phyloP scores from a whole-genome alignment of 2,797 vertebrate species.

The Spatula versicolor region DNA sequence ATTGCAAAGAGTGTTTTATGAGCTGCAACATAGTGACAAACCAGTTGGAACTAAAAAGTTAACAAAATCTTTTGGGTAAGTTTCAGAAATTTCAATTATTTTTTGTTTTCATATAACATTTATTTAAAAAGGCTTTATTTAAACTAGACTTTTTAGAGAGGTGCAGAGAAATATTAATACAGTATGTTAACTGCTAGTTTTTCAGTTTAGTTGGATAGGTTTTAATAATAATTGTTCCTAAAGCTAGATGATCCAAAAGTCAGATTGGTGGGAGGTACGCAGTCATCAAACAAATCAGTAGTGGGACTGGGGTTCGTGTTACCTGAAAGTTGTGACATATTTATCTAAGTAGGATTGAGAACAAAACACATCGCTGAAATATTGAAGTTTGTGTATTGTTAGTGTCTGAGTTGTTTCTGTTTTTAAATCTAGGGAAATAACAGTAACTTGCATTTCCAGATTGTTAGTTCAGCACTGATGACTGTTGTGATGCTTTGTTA shows the following conservation, averaged over 20 bases:
- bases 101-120: neutral
- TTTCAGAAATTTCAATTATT: neutral
- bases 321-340: neutral
- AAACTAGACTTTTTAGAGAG: neutral
- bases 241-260: neutral
- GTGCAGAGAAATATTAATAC: neutral
- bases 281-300: neutral
- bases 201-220: neutral
- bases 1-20: slow-evolving; percentile 97
- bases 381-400: neutral
- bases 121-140: neutral
- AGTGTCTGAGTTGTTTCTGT: neutral
- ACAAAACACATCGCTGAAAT: neutral
- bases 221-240: neutral
- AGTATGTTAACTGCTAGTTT: neutral
- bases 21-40: slow-evolving; percentile 98
- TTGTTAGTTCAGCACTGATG: neutral
- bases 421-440: neutral
- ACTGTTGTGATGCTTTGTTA: neutral
- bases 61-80: slow-evolving; percentile 98
- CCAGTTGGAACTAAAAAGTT: slow-evolving; percentile 99
- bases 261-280: neutral
- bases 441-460: neutral
- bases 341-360: neutral
- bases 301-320: neutral